These are phyloP conservation scores for Poeciliopsis paucimaculata DNA, from an alignment of 2,797 vertebrate species.

Conservation along the genomic window DNA sequence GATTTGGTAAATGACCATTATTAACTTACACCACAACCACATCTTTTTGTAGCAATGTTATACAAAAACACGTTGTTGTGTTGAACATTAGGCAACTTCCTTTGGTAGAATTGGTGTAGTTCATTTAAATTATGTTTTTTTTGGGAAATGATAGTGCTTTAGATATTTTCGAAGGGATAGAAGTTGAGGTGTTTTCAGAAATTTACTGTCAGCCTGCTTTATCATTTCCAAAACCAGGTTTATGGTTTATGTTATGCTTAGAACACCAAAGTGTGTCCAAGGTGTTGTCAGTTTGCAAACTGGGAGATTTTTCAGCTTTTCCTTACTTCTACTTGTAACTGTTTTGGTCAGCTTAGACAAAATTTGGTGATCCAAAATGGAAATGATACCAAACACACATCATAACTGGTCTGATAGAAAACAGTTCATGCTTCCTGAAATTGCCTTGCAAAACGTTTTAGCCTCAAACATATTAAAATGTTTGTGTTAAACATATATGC, in stretches of 20 bases:
- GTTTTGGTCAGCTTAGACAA: not conserved
- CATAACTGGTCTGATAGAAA: not conserved
- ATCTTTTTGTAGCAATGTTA: not conserved
- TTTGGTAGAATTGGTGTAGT: not conserved
- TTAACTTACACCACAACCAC: not conserved
- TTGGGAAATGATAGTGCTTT: not conserved
- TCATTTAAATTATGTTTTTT: not conserved
- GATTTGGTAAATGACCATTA: not conserved
- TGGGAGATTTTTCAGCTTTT: not conserved
- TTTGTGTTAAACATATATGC: not conserved
- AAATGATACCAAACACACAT: not conserved
- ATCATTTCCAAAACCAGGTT: not conserved
- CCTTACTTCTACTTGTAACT: not conserved
- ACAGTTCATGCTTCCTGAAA: not conserved
- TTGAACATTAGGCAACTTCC: not conserved
- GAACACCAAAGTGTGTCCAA: not conserved
- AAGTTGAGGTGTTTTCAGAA: not conserved
- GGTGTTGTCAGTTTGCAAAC: not conserved
- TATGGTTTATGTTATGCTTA: not conserved
- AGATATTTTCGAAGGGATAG: not conserved
- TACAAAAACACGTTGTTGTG: not conserved
- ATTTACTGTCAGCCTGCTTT: not conserved
- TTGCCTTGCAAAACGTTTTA: not conserved
- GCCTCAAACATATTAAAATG: not conserved
- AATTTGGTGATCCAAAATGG: not conserved